These are phyloP conservation scores for Amitus sp. DNA, from an alignment of 2,888 invertebrate species.

Conservation along the genomic window DNA sequence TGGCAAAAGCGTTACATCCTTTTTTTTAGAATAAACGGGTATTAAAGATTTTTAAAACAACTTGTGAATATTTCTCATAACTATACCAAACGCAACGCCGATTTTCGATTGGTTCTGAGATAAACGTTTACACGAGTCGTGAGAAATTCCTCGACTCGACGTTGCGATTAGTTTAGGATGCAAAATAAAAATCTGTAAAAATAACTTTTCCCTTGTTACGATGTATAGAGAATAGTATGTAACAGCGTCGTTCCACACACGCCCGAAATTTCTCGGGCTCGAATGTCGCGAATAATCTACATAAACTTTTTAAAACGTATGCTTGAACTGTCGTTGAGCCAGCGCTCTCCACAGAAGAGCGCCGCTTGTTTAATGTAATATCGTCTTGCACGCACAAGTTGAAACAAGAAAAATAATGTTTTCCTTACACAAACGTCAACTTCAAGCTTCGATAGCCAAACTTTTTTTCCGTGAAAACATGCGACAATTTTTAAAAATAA, in stretches of 20 bases:
- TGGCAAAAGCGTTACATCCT: conserved; percentile 17
- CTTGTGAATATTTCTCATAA: background rate
- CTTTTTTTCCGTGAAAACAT: background rate
- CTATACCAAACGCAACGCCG: background rate
- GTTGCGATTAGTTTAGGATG: background rate
- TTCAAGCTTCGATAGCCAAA: background rate
- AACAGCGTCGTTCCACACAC: background rate
- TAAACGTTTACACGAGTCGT: background rate
- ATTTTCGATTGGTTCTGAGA: background rate
- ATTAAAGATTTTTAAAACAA: conserved; percentile 11
- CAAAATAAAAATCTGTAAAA: background rate
- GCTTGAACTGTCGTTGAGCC: conserved; percentile 9
- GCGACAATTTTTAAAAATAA: background rate
- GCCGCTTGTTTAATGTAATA: conserved; percentile 4
- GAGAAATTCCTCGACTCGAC: background rate
- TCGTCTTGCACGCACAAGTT: conserved; percentile 23
- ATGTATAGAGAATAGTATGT: background rate
- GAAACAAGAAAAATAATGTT: conserved; percentile 5
- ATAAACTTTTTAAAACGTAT: conserved; percentile 14
- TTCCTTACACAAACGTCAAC: background rate
- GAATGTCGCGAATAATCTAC: conserved; percentile 12
- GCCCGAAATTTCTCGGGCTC: background rate
- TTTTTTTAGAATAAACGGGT: conserved; percentile 11
- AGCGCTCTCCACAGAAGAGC: conserved; percentile 15
- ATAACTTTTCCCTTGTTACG: background rate